Percentiles rank a stretch among this genome's conserved stretches.
Conservation (phyloP, 2,113 vertebrate genomes). For the Micronycteris hirsuta region DNA sequence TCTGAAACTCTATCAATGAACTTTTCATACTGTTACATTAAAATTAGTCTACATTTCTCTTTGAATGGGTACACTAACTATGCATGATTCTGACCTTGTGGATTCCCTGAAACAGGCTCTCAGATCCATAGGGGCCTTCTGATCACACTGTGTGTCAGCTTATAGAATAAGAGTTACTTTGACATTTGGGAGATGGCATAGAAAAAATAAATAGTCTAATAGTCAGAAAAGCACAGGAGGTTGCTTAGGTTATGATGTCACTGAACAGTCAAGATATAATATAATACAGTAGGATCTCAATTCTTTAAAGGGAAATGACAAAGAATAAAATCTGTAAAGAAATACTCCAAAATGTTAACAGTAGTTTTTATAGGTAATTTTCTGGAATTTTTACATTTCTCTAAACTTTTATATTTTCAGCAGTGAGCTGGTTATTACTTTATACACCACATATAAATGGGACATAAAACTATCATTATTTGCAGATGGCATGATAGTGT, state of each 20-base stretch:
- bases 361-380: neutral
- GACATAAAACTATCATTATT: no score
- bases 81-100: neutral
- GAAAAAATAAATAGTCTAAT: neutral
- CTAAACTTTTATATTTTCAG: neutral
- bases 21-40: neutral
- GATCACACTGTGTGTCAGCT: neutral
- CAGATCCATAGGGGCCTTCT: neutral
- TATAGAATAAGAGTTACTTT: neutral
- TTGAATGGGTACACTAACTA: neutral
- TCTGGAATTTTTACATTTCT: neutral
- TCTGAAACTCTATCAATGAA: neutral
- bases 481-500: no score
- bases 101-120: neutral
- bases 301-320: neutral
- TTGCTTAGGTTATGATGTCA: neutral
- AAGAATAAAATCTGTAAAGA: neutral
- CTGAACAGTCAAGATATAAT: neutral
- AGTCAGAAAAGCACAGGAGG: neutral
- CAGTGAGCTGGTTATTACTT: neutral
- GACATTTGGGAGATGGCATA: neutral
- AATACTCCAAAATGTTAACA: neutral
- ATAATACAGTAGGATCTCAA: neutral
- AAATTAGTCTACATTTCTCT: neutral
- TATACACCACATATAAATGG: no score